Base-by-base conservation (phyloP, 2,113 vertebrate genomes). In the Clarias gariepinus region DNA sequence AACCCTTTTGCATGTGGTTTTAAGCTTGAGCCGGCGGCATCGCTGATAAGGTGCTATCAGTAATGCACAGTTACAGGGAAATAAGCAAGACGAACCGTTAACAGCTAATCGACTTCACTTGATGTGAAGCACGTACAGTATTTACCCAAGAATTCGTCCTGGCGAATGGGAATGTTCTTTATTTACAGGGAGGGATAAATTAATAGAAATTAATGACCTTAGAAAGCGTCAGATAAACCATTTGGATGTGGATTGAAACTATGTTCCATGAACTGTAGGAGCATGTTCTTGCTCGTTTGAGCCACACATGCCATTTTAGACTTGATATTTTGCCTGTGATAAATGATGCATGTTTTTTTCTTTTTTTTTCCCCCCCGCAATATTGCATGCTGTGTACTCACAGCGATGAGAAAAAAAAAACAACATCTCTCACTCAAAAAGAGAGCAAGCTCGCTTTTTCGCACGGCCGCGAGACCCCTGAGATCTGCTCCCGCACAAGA, bases 311-410 rank as follows among this genome's bases (percentile, higher is more conserved):
- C 47, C 30, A 23, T 19, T 25, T 36, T 58, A 25, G 21, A 18
- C 13, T 66, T 47, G 41, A 71, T 52, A 25, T 71, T 71, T 52
- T 81, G 7, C 58, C 52, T 11, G 1, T 73, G 64, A 87, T 86
- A 81, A 85, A 81, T 77, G 69, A 88, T 68, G 79, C 55, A 53
- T 41, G 64, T 19, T 47, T 53, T 53, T 11, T 86, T 84, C 25
- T 58, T 58, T 58, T 74, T 80, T 41, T 68, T 10, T 36, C 57
- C 53, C 33, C 1, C 33, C 1, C 33, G 33, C 3, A 36, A 79
- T 73, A 87, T 74, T 30, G 47, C 47, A 47, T 47, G 12, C 66
- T n/a, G 78, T 82, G 41, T 41, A 69, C 71, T 53, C 63, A 52
- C 33, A 8, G 19, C 21, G 28, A 81, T 25, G 52, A 53, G 61